Evolutionary conservation across 2,113 vertebrate species (phyloP).

Genomic region (Suricata suricatta): DNA sequence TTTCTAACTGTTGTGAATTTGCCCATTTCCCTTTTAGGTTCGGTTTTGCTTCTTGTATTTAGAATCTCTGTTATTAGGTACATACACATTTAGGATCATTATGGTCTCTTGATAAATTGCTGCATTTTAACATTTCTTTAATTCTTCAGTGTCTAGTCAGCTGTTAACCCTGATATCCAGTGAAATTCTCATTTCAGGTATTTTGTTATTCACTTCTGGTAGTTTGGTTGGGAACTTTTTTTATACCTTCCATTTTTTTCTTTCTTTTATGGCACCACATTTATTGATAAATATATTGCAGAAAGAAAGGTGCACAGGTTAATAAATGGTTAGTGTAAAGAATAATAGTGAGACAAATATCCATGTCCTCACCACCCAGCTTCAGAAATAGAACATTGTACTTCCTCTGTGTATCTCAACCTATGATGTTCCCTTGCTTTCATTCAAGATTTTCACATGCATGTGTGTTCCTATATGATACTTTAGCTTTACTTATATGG

Average conservation of each 20-base stretch:
- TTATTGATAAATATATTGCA: neutral
- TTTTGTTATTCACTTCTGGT: neutral
- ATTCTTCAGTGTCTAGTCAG: neutral
- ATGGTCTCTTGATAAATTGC: neutral
- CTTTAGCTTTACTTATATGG: neutral
- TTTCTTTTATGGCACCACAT: neutral
- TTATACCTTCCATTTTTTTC: neutral
- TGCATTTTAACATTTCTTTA: neutral
- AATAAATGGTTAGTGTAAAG: neutral
- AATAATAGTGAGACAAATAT: neutral
- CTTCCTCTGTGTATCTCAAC: neutral
- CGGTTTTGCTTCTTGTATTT: neutral
- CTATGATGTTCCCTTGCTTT: neutral
- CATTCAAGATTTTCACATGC: neutral
- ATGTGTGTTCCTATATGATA: neutral
- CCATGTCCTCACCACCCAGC: neutral
- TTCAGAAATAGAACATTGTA: neutral
- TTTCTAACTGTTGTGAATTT: neutral
- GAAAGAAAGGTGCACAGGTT: neutral
- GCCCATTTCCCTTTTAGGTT: neutral
- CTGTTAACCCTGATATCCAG: neutral
- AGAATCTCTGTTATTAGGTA: neutral
- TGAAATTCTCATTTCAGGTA: neutral
- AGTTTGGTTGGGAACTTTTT: neutral
- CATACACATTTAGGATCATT: neutral